Conservation (phyloP, 2,888 invertebrate genomes). For the Drosophila hamatofila region DNA sequence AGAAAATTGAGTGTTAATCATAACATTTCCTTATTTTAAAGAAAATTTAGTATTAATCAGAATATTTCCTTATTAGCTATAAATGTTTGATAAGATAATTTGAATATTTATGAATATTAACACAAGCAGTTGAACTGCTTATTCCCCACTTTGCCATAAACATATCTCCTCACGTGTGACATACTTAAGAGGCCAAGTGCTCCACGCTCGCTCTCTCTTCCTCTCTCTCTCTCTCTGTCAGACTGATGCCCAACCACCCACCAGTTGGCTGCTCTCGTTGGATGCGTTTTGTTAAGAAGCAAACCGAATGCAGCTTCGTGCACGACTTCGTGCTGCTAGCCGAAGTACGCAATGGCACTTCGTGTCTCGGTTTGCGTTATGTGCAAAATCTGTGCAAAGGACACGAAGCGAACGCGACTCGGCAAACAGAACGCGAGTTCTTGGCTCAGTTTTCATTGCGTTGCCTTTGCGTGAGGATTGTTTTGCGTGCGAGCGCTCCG, state of each 20-base stretch:
- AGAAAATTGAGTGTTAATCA: too few relatives aligned
- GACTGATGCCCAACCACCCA: not conserved
- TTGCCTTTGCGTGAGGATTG: conserved; percentile 70
- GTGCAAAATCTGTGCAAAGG: conserved; percentile 50
- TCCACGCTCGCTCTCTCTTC: conserved; percentile 1
- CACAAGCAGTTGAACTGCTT: conserved; percentile 11
- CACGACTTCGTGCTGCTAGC: conserved; percentile 16
- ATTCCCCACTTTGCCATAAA: conserved; percentile 10
- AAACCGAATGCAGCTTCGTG: conserved; percentile 38
- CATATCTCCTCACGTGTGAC: conserved; percentile 21
- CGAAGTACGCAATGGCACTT: conserved; percentile 28
- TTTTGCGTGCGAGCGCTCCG: conserved; percentile 19
- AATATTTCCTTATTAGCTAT: not conserved
- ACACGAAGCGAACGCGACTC: conserved; percentile 42
- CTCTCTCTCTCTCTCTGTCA: conserved; percentile 5
- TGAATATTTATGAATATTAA: not conserved
- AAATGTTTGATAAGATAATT: not conserved
- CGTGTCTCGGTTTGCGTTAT: conserved; percentile 25
- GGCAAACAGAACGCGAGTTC: conserved; percentile 30
- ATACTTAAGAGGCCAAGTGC: conserved; percentile 19
- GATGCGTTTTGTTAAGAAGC: conserved; percentile 23
- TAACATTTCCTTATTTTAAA: too few relatives aligned
- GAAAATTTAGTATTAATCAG: not conserved
- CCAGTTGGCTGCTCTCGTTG: conserved; percentile 19
- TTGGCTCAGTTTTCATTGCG: conserved; percentile 73